These are phyloP conservation scores for Seladonia tumulorum DNA, from an alignment of 2,888 invertebrate species.

Conservation along the genomic window DNA sequence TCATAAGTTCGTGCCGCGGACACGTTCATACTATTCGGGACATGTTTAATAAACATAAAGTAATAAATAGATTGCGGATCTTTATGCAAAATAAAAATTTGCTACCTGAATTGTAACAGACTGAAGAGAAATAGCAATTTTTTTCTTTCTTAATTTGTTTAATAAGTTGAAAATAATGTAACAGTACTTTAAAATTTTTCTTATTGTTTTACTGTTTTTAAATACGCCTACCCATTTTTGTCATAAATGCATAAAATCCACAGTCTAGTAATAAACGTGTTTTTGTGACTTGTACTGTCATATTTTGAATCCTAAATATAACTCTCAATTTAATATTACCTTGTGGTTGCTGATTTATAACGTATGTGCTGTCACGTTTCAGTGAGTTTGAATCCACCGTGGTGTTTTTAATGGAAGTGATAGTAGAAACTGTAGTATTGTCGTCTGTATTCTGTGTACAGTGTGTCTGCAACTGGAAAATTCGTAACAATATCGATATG, in stretches of 20 bases:
- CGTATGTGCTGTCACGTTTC: slow-evolving; percentile 31
- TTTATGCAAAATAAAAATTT: no score
- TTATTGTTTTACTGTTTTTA: no score
- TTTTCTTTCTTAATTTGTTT: no score
- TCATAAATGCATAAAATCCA: background rate
- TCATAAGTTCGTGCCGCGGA: background rate
- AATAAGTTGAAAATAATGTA: no score
- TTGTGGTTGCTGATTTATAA: background rate
- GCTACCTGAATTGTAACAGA: no score
- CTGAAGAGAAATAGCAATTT: no score
- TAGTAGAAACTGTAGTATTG: slow-evolving; percentile 5
- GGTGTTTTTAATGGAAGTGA: slow-evolving; percentile 4
- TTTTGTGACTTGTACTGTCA: background rate
- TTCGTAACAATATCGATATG: background rate
- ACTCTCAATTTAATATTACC: slow-evolving; percentile 48
- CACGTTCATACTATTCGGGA: background rate
- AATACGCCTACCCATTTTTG: no score
- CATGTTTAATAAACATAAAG: background rate
- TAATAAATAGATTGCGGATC: no score
- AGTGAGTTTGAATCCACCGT: slow-evolving; percentile 13
- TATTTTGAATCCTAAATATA: background rate
- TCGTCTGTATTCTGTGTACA: background rate
- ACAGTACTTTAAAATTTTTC: no score
- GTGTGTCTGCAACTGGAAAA: slow-evolving; percentile 34
- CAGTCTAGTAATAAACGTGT: background rate